Conservation (phyloP, 2,113 vertebrate genomes). For the Misgurnus mizolepis region DNA sequence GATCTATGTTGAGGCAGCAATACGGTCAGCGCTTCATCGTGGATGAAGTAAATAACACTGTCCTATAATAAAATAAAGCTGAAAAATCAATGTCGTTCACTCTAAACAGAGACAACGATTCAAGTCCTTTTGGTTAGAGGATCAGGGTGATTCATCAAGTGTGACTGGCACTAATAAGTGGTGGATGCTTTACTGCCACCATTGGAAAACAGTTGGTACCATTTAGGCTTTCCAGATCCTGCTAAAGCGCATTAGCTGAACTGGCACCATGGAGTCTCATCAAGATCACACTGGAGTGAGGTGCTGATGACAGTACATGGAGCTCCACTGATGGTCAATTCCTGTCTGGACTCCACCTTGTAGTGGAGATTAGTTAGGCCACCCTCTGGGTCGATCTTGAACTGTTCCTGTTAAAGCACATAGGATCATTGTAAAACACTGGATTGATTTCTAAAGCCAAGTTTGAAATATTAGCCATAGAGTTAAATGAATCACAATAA, state of each 20-base stretch:
- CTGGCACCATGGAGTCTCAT: conserved; percentile 88
- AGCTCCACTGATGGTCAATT: conserved; percentile 84
- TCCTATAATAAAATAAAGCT: conserved; percentile 39
- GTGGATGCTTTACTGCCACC: not conserved
- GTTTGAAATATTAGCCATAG: too few relatives aligned
- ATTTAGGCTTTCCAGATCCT: not conserved
- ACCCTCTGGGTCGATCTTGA: conserved; percentile 91
- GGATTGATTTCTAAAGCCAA: too few relatives aligned
- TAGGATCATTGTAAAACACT: not conserved
- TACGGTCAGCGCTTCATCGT: conserved; percentile 20
- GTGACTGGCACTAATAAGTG: conserved; percentile 10
- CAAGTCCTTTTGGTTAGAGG: not conserved
- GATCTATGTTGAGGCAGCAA: not conserved
- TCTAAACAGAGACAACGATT: not conserved
- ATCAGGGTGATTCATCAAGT: conserved; percentile 7
- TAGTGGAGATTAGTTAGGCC: conserved; percentile 89
- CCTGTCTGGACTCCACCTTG: conserved; percentile 82
- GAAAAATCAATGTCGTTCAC: not conserved
- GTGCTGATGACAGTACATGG: conserved; percentile 88
- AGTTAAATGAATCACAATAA: too few relatives aligned
- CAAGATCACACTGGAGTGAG: conserved; percentile 85
- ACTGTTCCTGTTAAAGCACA: conserved; percentile 83
- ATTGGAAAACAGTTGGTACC: not conserved
- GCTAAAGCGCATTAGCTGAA: conserved; percentile 64
- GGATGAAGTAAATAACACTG: conserved; percentile 35